Evolutionary conservation across 2,113 vertebrate species (phyloP).

Genomic region (Oreochromis aureus): DNA sequence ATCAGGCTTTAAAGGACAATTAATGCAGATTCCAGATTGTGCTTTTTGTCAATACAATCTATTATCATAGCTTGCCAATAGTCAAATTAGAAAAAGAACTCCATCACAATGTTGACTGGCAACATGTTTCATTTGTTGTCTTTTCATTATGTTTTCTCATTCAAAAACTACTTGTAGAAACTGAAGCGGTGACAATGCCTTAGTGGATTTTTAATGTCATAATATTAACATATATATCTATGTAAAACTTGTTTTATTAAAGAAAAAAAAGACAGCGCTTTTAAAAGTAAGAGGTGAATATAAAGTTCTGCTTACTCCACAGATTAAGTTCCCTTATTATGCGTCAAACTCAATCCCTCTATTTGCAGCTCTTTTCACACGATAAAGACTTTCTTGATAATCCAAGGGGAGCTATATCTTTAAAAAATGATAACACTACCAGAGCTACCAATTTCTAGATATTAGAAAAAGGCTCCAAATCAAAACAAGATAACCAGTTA

Average conservation of each 20-base stretch:
- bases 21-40: not conserved
- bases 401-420: not conserved
- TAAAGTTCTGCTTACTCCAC: not conserved
- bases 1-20: not conserved
- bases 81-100: not conserved
- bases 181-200: not conserved
- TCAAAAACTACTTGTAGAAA: not conserved
- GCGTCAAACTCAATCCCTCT: rapidly evolving
- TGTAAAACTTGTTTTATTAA: not conserved
- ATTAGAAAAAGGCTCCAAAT: not conserved
- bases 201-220: not conserved
- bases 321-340: not conserved
- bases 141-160: not conserved
- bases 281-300: not conserved
- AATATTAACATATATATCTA: not conserved
- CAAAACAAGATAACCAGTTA: not conserved
- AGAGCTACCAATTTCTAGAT: not conserved
- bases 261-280: not conserved
- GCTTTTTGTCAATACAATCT: not conserved
- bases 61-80: not conserved
- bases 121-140: not conserved
- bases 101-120: not conserved
- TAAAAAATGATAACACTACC: not conserved
- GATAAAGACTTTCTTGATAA: not conserved
- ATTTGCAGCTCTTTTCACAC: not conserved